A percentile compares a stretch with the other conserved stretches of the same genome.
Evolutionary conservation across 2,797 vertebrate genomes (phyloP).

Genomic region (Microcaecilia unicolor): DNA sequence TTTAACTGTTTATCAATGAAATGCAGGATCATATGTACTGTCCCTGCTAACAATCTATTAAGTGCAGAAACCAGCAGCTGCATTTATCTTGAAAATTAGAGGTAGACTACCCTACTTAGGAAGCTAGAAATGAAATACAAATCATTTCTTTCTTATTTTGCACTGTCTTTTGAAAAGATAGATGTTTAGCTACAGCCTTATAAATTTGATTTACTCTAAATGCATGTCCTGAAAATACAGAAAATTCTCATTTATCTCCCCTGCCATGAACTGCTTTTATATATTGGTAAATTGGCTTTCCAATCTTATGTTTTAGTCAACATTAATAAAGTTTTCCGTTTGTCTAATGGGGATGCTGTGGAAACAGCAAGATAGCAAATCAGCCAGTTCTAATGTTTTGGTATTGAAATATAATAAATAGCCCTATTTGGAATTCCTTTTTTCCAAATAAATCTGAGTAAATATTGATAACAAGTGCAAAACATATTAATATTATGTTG

Average conservation of each 20-base stretch:
- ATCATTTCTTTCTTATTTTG: background rate
- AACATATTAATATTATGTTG: constrained; percentile 26
- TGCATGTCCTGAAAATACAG: background rate
- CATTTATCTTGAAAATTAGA: constrained; percentile 8
- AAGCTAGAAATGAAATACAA: constrained; percentile 11
- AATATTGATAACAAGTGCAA: constrained; percentile 29
- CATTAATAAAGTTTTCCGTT: constrained; percentile 8
- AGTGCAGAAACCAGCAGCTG: background rate
- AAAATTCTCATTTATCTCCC: background rate
- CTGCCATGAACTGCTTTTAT: constrained; percentile 9
- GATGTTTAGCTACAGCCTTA: background rate
- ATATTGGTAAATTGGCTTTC: constrained; percentile 8
- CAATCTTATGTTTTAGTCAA: constrained; percentile 2
- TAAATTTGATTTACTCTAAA: constrained; percentile 3
- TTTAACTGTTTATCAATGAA: constrained; percentile 1
- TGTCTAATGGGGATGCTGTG: constrained; percentile 15
- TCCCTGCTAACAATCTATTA: constrained; percentile 4
- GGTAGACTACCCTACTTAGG: background rate
- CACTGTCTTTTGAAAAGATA: background rate
- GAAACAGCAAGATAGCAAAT: constrained; percentile 12
- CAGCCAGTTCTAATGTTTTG: constrained; percentile 22
- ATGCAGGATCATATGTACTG: background rate
- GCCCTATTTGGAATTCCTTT: constrained; percentile 13
- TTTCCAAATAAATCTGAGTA: constrained; percentile 19
- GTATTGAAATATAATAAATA: constrained; percentile 34